Percentiles rank a stretch among this genome's conserved stretches.
phyloP scores from a whole-genome alignment of 1,140 invertebrate genomes.

The Heliconius eleuchia region DNA sequence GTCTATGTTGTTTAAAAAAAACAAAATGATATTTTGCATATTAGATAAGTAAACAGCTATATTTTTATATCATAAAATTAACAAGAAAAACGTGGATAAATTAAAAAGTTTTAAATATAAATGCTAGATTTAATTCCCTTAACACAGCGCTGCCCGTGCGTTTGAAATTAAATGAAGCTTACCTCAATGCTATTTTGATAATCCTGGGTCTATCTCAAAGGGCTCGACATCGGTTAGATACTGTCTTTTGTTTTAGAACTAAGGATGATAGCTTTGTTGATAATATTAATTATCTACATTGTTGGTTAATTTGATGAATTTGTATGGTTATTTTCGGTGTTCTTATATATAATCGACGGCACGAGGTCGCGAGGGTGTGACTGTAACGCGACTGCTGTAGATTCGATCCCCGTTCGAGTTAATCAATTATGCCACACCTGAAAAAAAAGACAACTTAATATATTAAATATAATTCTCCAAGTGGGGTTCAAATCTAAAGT shows the following conservation, averaged over 20 bases:
- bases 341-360: too few species aligned
- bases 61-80: neutral
- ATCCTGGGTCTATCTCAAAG: neutral
- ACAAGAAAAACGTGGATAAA: neutral
- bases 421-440: too few species aligned
- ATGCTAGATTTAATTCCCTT: neutral
- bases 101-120: neutral
- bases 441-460: too few species aligned
- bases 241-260: neutral
- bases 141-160: neutral
- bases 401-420: too few species aligned
- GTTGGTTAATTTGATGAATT: neutral
- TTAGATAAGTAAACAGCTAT: neutral
- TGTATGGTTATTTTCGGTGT: neutral
- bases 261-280: neutral
- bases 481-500: too few species aligned
- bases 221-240: neutral
- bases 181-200: slow-evolving; percentile 10
- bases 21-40: too few species aligned
- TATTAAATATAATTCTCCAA: too few species aligned
- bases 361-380: too few species aligned
- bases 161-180: neutral
- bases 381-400: too few species aligned
- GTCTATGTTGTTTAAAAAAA: too few species aligned
- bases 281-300: neutral